Evolutionary conservation across 53 echinoderm and acorn worm species (phyloP), one percentile per base, ranked within the genome.

Genomic region (Astropecten irregularis): DNA sequence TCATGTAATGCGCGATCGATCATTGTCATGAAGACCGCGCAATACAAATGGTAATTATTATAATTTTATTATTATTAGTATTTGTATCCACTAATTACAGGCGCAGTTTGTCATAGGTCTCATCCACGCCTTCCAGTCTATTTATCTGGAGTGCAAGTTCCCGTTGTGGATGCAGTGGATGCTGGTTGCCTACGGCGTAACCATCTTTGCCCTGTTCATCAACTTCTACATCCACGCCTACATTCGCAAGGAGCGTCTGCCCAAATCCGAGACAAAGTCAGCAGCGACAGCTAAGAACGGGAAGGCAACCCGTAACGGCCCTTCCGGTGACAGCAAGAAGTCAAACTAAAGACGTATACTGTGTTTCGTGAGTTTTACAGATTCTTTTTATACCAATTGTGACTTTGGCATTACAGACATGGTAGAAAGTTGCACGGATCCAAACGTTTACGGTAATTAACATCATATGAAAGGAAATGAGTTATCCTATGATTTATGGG

Each of bases 221-320:
- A 97, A 97, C 83, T 97, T 97, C 92, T 97, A 97, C 92, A 49
- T 97, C 86, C 91, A 97, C 66, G 97, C 97, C 19, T 97, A 97
- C 86, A 76, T 94, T 59, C 88, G 83, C 50, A 85, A 87, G 18
- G 89, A 94, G 32, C 85, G 97, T 2, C 81, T 91, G 16, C 95
- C 95, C 49, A 95, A 95, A 87, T 32, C 71, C 16, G 72, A 89
- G 26, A 35, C 48, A 9, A 64, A 48, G 26, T 0, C 22, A 2
- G 21, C 15, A 0, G 14, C 53, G 13, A 4, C 31, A 0, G 27
- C 46, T 10, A 71, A 22, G 49, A 62, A 47, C 16, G 73, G 55
- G 0, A 29, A 11, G 0, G 29, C 69, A 9, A 9, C 50, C 32
- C 35, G 63, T 16, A 63, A 73, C 37, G 55, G 61, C 7, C 30